Conservation (phyloP, 2,888 invertebrate genomes). For the Prenolepis imparis region DNA sequence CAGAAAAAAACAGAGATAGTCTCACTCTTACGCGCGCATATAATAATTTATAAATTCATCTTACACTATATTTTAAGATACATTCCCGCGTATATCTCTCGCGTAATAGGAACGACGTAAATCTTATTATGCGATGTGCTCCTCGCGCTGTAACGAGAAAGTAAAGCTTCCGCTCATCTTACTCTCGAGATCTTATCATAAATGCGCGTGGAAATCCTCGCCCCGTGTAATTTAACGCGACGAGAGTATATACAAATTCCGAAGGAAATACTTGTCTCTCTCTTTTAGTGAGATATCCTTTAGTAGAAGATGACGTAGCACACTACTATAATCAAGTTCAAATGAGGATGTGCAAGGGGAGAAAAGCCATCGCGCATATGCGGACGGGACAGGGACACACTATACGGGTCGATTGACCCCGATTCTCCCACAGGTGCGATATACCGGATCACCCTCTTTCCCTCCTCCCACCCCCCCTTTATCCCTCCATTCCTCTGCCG, state of each 20-base stretch:
- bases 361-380: constrained; percentile 36
- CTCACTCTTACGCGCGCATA: background rate
- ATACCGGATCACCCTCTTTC: constrained; percentile 57
- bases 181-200: background rate
- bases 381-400: constrained; percentile 47
- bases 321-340: background rate
- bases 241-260: background rate
- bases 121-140: constrained; percentile 1
- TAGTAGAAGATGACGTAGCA: background rate
- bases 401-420: constrained; percentile 62
- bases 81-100: background rate
- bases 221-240: background rate
- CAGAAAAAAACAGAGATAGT: background rate
- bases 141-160: constrained; percentile 14
- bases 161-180: background rate
- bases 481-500: constrained; percentile 48
- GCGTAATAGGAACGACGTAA: constrained; percentile 18
- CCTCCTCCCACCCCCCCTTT: constrained; percentile 39
- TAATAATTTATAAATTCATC: background rate
- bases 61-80: background rate
- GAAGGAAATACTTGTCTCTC: no score
- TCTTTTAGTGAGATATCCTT: background rate
- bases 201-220: background rate
- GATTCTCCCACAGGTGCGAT: constrained; percentile 65
- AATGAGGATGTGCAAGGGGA: background rate